Evolutionary conservation across 2,797 vertebrate species (phyloP).

Genomic region (Tenualosa ilisha): DNA sequence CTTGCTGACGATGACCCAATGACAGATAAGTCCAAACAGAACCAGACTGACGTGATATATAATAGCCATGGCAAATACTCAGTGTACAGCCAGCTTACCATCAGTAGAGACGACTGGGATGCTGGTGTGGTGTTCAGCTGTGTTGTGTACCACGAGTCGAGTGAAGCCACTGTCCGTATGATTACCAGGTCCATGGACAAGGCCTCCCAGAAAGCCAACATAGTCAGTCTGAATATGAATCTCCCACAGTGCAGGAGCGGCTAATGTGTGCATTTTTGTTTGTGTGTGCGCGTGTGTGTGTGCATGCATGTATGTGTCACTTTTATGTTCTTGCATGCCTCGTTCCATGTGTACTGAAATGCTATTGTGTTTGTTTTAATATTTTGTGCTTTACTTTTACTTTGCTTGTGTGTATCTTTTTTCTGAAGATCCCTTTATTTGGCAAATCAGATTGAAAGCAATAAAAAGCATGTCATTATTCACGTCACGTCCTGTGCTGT

Average conservation of each 20-base stretch:
- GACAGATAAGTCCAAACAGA: slow-evolving; percentile 10
- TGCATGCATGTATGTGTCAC: neutral
- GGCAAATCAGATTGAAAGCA: neutral
- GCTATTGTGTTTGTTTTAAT: neutral
- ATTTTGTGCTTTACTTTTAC: neutral
- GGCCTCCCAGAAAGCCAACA: slow-evolving; percentile 56
- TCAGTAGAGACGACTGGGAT: slow-evolving; percentile 46
- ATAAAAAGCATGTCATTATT: slow-evolving; percentile 22
- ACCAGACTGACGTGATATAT: slow-evolving; percentile 58
- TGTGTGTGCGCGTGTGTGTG: neutral
- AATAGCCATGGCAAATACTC: slow-evolving; percentile 50
- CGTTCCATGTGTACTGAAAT: neutral
- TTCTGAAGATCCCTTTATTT: neutral
- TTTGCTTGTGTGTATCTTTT: slow-evolving; percentile 4
- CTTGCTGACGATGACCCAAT: slow-evolving; percentile 59
- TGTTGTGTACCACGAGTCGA: slow-evolving; percentile 69
- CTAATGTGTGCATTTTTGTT: slow-evolving; percentile 43
- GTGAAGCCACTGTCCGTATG: slow-evolving; percentile 52
- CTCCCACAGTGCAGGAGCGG: slow-evolving; percentile 58
- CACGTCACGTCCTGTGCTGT: slow-evolving; percentile 56
- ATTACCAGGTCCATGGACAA: slow-evolving; percentile 58
- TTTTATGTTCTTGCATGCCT: neutral
- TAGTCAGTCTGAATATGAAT: slow-evolving; percentile 67
- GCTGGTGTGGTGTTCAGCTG: slow-evolving; percentile 50
- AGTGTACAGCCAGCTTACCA: slow-evolving; percentile 67